These are phyloP conservation scores for Leptinotarsa haldemani DNA, from an alignment of 2,888 invertebrate genomes.

Conservation along the genomic window DNA sequence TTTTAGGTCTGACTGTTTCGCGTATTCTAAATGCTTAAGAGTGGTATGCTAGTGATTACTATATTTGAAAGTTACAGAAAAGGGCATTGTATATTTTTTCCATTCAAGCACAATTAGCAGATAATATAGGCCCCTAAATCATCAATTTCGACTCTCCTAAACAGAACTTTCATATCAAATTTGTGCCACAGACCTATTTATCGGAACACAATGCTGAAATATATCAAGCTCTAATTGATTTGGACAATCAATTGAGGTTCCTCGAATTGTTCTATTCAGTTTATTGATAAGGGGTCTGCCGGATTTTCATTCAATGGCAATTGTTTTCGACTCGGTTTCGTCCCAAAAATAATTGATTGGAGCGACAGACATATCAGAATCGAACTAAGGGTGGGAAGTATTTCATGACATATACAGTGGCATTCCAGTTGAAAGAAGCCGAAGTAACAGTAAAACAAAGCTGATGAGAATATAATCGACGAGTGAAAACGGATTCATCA, in stretches of 20 bases:
- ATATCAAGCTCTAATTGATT: constrained; percentile 39
- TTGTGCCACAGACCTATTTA: constrained; percentile 34
- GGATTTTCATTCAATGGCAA: constrained; percentile 17
- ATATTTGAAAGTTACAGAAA: no score
- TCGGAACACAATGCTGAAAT: constrained; percentile 31
- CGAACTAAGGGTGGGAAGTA: background rate
- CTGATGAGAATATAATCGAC: no score
- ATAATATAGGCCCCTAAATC: background rate
- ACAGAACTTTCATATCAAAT: constrained; percentile 28
- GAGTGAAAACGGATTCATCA: no score
- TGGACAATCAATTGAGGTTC: constrained; percentile 30
- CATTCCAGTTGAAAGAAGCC: no score
- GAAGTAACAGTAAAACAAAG: no score
- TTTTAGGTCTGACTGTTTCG: no score
- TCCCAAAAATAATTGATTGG: constrained; percentile 13
- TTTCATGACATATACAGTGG: no score
- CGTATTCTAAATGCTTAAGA: no score
- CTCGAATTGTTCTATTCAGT: constrained; percentile 28
- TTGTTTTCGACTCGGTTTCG: constrained; percentile 18
- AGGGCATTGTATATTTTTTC: background rate
- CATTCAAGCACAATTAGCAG: constrained; percentile 6
- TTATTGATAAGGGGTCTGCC: constrained; percentile 25
- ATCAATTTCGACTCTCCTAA: background rate
- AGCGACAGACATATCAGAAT: background rate
- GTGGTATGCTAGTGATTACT: no score